phyloP scores from a whole-genome alignment of 2,113 vertebrate species.

The Limanda limanda region DNA sequence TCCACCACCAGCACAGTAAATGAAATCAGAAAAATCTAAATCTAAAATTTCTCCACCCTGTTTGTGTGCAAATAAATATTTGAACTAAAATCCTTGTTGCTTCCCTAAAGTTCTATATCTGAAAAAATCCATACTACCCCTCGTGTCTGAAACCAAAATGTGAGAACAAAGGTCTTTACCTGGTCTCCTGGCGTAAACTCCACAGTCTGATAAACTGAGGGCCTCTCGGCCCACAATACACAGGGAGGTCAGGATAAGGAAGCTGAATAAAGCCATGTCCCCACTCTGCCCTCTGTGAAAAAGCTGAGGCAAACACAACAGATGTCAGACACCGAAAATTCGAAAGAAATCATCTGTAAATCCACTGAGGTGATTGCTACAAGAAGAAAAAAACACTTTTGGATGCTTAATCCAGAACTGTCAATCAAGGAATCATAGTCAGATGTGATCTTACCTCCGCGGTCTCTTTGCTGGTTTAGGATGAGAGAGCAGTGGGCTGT shows the following conservation, averaged over 20 bases:
- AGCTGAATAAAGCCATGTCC: conserved; percentile 67
- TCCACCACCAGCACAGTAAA: no score
- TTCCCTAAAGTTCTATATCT: background rate
- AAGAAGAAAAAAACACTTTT: background rate
- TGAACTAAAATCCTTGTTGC: conserved; percentile 10
- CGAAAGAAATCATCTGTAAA: conserved; percentile 27
- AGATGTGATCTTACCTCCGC: conserved; percentile 40
- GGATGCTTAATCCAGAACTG: conserved; percentile 32
- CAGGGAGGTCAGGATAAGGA: conserved; percentile 63
- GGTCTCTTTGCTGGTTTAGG: conserved; percentile 32
- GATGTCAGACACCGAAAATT: conserved; percentile 45
- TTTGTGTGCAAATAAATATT: background rate
- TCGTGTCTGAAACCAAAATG: background rate
- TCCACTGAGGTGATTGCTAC: conserved; percentile 11
- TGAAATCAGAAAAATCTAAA: background rate
- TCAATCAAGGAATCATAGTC: conserved; percentile 5
- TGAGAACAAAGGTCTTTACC: conserved; percentile 46
- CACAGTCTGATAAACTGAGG: conserved; percentile 63
- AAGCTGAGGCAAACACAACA: conserved; percentile 51
- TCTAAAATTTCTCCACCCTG: no score
- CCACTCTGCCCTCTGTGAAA: conserved; percentile 50
- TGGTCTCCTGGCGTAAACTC: conserved; percentile 58
- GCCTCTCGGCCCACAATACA: conserved; percentile 65
- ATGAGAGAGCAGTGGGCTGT: background rate
- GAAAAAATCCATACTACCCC: conserved; percentile 20